These are phyloP conservation scores for Scelioninae gen. 1 DNA, from an alignment of 2,888 invertebrate species.

Conservation along the genomic window DNA sequence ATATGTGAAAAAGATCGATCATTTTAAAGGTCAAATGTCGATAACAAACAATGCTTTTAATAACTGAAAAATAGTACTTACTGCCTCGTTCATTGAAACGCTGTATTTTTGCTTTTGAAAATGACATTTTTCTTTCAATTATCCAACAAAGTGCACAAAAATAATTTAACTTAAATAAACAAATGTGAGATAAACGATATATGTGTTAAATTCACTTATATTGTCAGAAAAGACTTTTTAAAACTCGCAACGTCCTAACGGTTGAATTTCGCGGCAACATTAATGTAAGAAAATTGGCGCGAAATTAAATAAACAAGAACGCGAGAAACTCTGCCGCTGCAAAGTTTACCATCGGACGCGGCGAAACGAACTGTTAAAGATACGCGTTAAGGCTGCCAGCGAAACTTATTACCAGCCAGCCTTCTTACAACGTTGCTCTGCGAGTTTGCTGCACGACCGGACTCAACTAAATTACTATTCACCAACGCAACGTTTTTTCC, in stretches of 20 bases:
- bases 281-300: slow-evolving; percentile 11
- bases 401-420: slow-evolving; percentile 10
- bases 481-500: slow-evolving; percentile 58
- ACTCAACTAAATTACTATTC: slow-evolving; percentile 58
- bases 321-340: not conserved
- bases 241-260: not conserved
- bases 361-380: slow-evolving; percentile 16
- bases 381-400: slow-evolving; percentile 37
- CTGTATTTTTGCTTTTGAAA: slow-evolving; percentile 86
- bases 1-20: not conserved
- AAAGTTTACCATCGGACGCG: slow-evolving; percentile 14
- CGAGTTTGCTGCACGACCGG: slow-evolving; percentile 53
- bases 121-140: slow-evolving; percentile 84
- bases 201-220: not conserved
- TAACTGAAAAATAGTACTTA: slow-evolving; percentile 79
- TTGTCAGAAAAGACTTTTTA: not conserved
- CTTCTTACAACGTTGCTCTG: slow-evolving; percentile 11
- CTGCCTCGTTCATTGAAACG: slow-evolving; percentile 86
- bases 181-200: not conserved
- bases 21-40: slow-evolving; percentile 3
- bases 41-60: slow-evolving; percentile 15
- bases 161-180: slow-evolving; percentile 4
- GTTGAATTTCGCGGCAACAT: slow-evolving; percentile 19
- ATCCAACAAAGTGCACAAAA: slow-evolving; percentile 1
- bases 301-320: slow-evolving; percentile 6